Percentiles rank a stretch among this genome's conserved stretches.
These are phyloP conservation scores for Rhadina sibilatrix DNA, from an alignment of 2,113 vertebrate species.

Conservation along the genomic window DNA sequence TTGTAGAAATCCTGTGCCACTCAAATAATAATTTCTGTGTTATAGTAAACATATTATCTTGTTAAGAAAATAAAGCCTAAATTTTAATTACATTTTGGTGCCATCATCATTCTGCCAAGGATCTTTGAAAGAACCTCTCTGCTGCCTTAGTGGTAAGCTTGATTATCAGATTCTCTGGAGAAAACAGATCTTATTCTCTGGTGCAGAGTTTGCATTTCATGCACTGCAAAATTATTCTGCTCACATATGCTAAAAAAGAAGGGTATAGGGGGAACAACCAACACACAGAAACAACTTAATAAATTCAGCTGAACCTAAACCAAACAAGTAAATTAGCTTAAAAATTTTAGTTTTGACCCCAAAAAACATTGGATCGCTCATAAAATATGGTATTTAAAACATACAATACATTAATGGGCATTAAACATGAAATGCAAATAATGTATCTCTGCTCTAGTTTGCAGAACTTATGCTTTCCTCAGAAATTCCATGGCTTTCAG, in stretches of 20 bases:
- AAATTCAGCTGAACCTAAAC: neutral
- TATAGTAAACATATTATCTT: neutral
- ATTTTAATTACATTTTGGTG: neutral
- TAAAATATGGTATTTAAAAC: neutral
- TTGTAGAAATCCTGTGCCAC: neutral
- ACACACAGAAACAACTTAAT: neutral
- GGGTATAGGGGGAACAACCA: neutral
- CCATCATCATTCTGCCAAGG: neutral
- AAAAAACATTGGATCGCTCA: rapidly evolving
- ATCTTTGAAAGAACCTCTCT: neutral
- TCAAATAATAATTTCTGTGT: neutral
- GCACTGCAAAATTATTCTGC: neutral
- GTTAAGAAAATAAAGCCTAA: neutral
- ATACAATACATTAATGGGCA: neutral
- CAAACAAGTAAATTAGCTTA: neutral
- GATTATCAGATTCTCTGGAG: neutral
- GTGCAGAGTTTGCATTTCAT: neutral
- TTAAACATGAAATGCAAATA: neutral
- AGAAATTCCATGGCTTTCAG: neutral
- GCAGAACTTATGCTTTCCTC: neutral
- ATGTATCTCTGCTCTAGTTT: neutral
- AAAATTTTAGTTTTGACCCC: neutral
- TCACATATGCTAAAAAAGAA: neutral
- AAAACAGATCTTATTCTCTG: neutral
- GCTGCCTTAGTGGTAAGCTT: neutral